Evolutionary conservation across 2,113 vertebrate genomes (phyloP), one percentile per base, ranked within the genome.

Genomic region (Gobio gobio): DNA sequence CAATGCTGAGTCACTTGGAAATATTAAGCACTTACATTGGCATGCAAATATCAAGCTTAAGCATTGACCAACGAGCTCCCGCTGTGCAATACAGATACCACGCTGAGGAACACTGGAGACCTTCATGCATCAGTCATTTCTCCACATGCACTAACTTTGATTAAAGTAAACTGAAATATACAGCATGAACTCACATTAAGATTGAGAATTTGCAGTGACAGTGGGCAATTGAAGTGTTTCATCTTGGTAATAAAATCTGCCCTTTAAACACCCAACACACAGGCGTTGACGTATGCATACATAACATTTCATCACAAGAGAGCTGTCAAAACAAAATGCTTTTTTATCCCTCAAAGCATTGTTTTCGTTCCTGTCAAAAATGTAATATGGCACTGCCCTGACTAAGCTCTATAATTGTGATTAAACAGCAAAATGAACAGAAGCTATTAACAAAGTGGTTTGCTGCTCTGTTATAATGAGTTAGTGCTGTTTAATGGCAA

Each of bases 1-100:
- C 66, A 70, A 68, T 86, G 87, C 77, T 77, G 51, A 59, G 68
- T 81, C 82, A 86, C 82, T 49, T 80, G 16, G 51, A 85, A 78
- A 78, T 76, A 83, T 78, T 84, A 83, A 29, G n/a, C 13, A 77
- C 77, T 54, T 83, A 64, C n/a, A 49, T 83, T 77, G 26, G 22
- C 74, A 72, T 59, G 33, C 16, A 68, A 59, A 89, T 33, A 83
- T 29, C 33, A 80, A 49, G 45, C 82, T 85, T 73, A 75, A 14
- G 13, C 56, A 66, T 63, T 40, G 29, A 76, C 54, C 85, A 56
- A 73, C 12, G 49, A 66, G 54, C 61, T 43, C 74, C 43, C 0
- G 13, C 80, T 36, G 80, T 8, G 51, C 47, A 64, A 24, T 61
- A 51, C 74, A 51, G 14, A 40, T 29, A 70, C 5, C 68, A 47